Evolutionary conservation across 2,888 invertebrate genomes (phyloP).

Genomic region (Lasioglossum zephyrum): DNA sequence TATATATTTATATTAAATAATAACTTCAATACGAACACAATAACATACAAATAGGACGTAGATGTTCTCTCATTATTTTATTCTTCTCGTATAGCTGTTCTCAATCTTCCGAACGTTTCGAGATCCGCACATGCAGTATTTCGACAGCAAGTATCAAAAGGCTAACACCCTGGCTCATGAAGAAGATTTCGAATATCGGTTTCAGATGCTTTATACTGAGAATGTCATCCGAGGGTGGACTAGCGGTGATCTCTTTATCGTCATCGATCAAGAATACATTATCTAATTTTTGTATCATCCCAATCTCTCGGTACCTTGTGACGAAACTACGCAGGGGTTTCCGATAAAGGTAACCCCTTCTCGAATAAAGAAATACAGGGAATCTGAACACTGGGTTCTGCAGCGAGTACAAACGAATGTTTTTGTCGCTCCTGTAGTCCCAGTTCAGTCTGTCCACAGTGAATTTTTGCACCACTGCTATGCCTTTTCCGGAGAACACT

Average conservation of each 20-base stretch:
- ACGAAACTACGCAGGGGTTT: conserved; percentile 40
- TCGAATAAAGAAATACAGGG: conserved; percentile 52
- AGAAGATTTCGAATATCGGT: conserved; percentile 39
- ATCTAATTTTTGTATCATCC: conserved; percentile 41
- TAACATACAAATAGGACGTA: no score
- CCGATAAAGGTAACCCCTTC: conserved; percentile 48
- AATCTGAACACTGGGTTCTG: conserved; percentile 29
- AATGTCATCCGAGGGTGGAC: conserved; percentile 33
- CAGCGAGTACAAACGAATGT: conserved; percentile 43
- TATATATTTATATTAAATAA: no score
- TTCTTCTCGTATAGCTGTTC: no score
- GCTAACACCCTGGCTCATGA: conserved; percentile 25
- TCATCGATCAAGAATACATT: conserved; percentile 37
- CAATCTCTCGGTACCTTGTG: conserved; percentile 43
- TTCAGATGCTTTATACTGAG: conserved; percentile 40
- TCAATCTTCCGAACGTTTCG: background rate
- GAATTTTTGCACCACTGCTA: conserved; percentile 40
- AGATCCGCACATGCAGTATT: background rate
- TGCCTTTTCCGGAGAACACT: conserved; percentile 26
- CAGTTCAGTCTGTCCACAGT: conserved; percentile 54
- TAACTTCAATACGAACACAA: no score
- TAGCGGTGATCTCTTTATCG: conserved; percentile 20
- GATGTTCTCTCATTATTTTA: background rate
- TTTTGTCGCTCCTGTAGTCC: conserved; percentile 46
- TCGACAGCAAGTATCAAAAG: conserved; percentile 33